Percentiles rank a stretch among this genome's conserved stretches.
Evolutionary conservation across 2,888 invertebrate species (phyloP).

Genomic region (Pomacea canaliculata): DNA sequence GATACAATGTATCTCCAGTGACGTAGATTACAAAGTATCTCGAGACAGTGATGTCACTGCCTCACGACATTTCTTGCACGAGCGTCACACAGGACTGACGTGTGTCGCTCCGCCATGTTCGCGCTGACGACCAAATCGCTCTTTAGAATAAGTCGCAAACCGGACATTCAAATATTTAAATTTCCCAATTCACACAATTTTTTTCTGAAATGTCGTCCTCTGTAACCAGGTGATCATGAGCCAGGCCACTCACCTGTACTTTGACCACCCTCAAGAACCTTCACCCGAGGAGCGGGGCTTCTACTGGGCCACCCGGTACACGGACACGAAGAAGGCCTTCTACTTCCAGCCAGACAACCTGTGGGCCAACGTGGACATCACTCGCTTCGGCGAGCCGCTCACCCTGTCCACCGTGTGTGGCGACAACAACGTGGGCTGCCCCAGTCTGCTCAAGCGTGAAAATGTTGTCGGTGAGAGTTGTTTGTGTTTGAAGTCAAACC

Average conservation of each 20-base stretch:
- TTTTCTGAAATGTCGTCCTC: no score
- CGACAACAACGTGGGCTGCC: slow-evolving; percentile 43
- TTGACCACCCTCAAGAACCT: slow-evolving; percentile 61
- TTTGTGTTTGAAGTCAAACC: background rate
- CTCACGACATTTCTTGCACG: no score
- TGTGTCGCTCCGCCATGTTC: no score
- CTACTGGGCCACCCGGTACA: slow-evolving; percentile 65
- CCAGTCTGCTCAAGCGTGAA: slow-evolving; percentile 45
- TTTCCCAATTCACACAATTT: no score
- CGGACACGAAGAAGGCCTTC: slow-evolving; percentile 53
- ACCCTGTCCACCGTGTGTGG: slow-evolving; percentile 45
- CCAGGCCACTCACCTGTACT: slow-evolving; percentile 56
- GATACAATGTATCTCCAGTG: background rate
- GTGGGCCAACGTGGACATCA: slow-evolving; percentile 45
- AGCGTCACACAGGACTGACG: no score
- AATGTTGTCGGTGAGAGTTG: slow-evolving; percentile 56
- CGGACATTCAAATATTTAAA: no score
- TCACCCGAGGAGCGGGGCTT: slow-evolving; percentile 62
- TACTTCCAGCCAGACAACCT: slow-evolving; percentile 52
- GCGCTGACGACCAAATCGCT: no score
- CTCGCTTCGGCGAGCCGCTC: slow-evolving; percentile 44
- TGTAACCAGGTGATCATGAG: slow-evolving; percentile 56
- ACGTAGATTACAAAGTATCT: background rate
- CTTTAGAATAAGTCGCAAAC: no score
- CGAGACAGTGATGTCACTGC: no score